Evolutionary conservation across 2,888 invertebrate species (phyloP).

Genomic region (Anagyrus pseudococci): DNA sequence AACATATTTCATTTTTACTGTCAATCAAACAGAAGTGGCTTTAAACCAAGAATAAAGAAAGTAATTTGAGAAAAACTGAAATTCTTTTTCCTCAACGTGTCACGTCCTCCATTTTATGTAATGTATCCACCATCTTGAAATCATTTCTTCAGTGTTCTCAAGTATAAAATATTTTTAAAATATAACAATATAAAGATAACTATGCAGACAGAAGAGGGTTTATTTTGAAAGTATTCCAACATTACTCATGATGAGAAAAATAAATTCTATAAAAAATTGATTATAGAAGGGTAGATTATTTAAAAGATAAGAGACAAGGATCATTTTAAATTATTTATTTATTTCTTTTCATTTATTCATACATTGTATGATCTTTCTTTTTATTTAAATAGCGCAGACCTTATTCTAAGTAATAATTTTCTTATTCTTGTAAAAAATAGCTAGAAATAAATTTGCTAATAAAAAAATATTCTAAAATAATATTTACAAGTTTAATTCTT

Average conservation of each 20-base stretch:
- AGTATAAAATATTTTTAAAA: slow-evolving; percentile 2
- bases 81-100: background rate
- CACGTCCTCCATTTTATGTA: slow-evolving; percentile 49
- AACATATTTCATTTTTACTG: too few species aligned
- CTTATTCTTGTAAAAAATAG: too few species aligned
- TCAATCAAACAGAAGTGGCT: too few species aligned
- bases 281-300: background rate
- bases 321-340: slow-evolving; percentile 27
- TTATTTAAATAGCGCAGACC: background rate
- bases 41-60: too few species aligned
- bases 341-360: slow-evolving; percentile 12
- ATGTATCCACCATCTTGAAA: slow-evolving; percentile 49
- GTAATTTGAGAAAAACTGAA: too few species aligned
- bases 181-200: background rate
- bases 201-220: background rate
- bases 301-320: slow-evolving; percentile 20
- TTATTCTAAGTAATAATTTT: too few species aligned
- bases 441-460: too few species aligned
- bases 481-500: too few species aligned
- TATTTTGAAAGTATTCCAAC: background rate
- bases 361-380: slow-evolving; percentile 4
- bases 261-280: background rate
- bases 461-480: too few species aligned
- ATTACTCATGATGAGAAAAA: too few species aligned
- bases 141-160: slow-evolving; percentile 3